A percentile compares a stretch with the other conserved stretches of the same genome.
These are phyloP conservation scores for Tipula helvola DNA, from an alignment of 2,888 invertebrate species.

Conservation along the genomic window DNA sequence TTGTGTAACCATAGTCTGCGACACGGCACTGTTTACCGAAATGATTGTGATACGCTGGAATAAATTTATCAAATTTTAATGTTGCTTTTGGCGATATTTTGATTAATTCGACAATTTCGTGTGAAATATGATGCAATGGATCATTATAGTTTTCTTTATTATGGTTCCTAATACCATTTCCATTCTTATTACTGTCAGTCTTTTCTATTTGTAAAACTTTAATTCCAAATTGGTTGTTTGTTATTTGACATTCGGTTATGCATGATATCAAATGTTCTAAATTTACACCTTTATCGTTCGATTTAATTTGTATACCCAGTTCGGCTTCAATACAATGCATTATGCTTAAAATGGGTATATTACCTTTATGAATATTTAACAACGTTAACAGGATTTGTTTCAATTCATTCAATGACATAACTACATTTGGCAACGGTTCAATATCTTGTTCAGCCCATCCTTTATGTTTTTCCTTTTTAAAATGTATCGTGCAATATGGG, in stretches of 20 bases:
- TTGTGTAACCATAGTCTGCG: constrained; percentile 92
- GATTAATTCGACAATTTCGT: constrained; percentile 76
- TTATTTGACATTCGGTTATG: constrained; percentile 52
- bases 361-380: constrained; percentile 30
- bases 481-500: constrained; percentile 53
- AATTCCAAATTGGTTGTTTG: constrained; percentile 35
- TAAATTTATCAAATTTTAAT: constrained; percentile 73
- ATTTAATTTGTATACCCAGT: constrained; percentile 25
- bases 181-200: neutral
- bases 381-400: constrained; percentile 31
- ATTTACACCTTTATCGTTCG: constrained; percentile 58
- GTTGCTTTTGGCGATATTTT: constrained; percentile 71
- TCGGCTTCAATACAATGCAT: constrained; percentile 33
- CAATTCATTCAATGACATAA: constrained; percentile 33
- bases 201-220: constrained; percentile 25
- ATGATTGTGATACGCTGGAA: constrained; percentile 93
- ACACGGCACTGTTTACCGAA: constrained; percentile 92
- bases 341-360: constrained; percentile 33
- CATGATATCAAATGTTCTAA: constrained; percentile 83
- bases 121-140: constrained; percentile 56
- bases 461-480: constrained; percentile 43
- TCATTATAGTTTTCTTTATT: constrained; percentile 15
- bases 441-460: constrained; percentile 71
- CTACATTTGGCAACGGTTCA: constrained; percentile 45
- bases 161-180: neutral